Conservation (phyloP, 2,888 invertebrate species). For the Agrotis segetum region DNA sequence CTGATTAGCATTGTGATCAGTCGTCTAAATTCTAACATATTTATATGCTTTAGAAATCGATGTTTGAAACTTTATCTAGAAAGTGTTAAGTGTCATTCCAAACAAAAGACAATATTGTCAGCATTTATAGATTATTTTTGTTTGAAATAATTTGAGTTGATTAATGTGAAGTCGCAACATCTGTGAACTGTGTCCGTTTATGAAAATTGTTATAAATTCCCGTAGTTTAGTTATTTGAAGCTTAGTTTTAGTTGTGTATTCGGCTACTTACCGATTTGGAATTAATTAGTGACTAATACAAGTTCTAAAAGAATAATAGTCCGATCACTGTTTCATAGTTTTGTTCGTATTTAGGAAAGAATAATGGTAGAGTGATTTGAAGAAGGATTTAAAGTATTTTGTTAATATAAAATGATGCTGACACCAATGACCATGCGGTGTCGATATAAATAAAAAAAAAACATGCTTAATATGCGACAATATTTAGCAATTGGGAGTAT, state of each 20-base stretch:
- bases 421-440: conserved; percentile 83
- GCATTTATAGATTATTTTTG: conserved; percentile 89
- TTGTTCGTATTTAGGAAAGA: conserved; percentile 66
- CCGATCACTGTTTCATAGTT: conserved; percentile 74
- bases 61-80: conserved; percentile 74
- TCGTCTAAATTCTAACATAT: conserved; percentile 83
- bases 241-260: conserved; percentile 81
- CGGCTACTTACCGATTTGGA: conserved; percentile 79
- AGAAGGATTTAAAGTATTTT: conserved; percentile 76
- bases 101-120: conserved; percentile 90
- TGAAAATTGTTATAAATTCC: conserved; percentile 78
- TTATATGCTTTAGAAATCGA: conserved; percentile 76
- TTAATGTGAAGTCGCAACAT: conserved; percentile 74
- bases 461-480: conserved; percentile 90
- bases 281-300: conserved; percentile 79
- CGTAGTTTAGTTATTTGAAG: conserved; percentile 80
- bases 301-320: conserved; percentile 75
- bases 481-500: conserved; percentile 89
- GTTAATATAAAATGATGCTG: conserved; percentile 77
- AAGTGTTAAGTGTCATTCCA: conserved; percentile 88
- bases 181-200: conserved; percentile 77
- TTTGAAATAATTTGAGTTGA: conserved; percentile 77
- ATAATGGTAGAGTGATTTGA: conserved; percentile 64
- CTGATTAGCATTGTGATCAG: conserved; percentile 77
- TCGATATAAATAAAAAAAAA: conserved; percentile 70